Evolutionary conservation across 2,888 invertebrate genomes (phyloP).

Genomic region (Cataglyphis rosenhaueri): DNA sequence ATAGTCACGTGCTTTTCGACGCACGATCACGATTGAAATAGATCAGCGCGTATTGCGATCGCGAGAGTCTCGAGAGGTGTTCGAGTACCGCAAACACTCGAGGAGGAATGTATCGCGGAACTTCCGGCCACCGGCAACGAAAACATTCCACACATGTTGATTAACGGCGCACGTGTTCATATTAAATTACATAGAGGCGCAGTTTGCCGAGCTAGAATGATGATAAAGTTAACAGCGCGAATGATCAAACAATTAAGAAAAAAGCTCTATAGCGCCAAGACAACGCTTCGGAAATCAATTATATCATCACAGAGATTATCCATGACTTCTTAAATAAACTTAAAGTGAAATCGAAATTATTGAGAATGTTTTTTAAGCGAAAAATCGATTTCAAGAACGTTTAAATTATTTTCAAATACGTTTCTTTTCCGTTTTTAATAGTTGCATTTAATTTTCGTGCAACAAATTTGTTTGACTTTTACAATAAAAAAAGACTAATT

Average conservation of each 20-base stretch:
- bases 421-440: background rate
- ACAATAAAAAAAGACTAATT: background rate
- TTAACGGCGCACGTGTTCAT: slow-evolving; percentile 21
- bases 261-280: slow-evolving; percentile 30
- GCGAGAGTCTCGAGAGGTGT: slow-evolving; percentile 50
- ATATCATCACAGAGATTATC: slow-evolving; percentile 12
- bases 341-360: background rate
- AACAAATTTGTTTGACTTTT: background rate
- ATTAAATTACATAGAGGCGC: slow-evolving; percentile 21
- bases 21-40: slow-evolving; percentile 44
- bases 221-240: slow-evolving; percentile 40
- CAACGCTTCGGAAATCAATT: slow-evolving; percentile 13
- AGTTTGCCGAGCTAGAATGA: slow-evolving; percentile 45
- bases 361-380: background rate
- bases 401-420: background rate
- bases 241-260: slow-evolving; percentile 65
- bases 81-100: slow-evolving; percentile 12
- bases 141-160: slow-evolving; percentile 37
- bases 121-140: slow-evolving; percentile 6
- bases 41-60: slow-evolving; percentile 14
- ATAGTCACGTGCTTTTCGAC: slow-evolving; percentile 11
- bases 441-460: background rate
- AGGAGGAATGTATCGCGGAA: background rate
- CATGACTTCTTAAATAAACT: slow-evolving; percentile 11
- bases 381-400: background rate